Evolutionary conservation across 2,113 vertebrate genomes (phyloP).

Genomic region (Callocephalon fimbriatum): DNA sequence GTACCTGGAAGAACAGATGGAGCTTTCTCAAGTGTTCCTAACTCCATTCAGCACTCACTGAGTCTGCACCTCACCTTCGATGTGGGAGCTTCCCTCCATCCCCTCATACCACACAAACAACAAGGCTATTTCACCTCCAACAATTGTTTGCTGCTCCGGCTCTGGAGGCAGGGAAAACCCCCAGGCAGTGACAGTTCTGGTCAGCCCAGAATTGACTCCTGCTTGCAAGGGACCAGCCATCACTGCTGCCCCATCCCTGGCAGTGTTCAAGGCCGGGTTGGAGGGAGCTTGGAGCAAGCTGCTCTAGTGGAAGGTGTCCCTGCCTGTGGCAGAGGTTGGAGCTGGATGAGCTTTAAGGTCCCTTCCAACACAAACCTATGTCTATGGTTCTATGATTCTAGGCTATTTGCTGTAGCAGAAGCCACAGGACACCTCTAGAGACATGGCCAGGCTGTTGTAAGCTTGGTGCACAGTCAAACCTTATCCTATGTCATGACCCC

Average conservation of each 20-base stretch:
- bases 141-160: not conserved
- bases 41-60: not conserved
- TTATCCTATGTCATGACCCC: rapidly evolving
- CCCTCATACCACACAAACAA: not conserved
- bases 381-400: not conserved
- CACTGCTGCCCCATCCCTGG: not conserved
- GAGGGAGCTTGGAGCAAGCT: not conserved
- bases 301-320: not conserved
- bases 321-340: not conserved
- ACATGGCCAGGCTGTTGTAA: not conserved
- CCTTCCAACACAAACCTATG: not conserved
- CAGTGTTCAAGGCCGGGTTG: not conserved
- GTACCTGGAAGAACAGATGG: not conserved
- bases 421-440: not conserved
- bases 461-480: rapidly evolving
- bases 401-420: not conserved
- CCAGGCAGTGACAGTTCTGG: not conserved
- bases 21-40: not conserved
- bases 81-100: not conserved
- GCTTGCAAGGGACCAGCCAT: not conserved
- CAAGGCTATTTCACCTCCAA: not conserved
- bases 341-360: not conserved
- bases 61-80: not conserved
- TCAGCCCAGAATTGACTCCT: not conserved
- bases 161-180: not conserved